Evolutionary conservation across 2,113 vertebrate species (phyloP).

Genomic region (Condylura cristata): DNA sequence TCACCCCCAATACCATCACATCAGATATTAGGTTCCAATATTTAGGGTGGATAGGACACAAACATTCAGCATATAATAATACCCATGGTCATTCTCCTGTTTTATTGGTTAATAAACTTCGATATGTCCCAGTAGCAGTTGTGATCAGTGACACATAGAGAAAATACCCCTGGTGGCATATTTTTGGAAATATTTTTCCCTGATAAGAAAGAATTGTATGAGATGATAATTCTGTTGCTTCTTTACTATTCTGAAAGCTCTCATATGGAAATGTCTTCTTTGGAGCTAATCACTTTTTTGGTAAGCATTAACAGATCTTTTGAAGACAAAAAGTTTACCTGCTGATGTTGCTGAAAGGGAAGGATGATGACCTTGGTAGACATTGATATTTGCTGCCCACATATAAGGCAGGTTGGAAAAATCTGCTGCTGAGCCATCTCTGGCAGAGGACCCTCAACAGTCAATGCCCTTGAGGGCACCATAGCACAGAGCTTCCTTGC

Average conservation of each 20-base stretch:
- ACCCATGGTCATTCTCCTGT: not conserved
- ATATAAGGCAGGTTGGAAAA: not conserved
- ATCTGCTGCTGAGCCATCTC: accelerated
- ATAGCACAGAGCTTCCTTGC: not conserved
- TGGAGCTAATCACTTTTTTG: not conserved
- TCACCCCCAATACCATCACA: not conserved
- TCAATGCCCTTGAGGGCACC: not conserved
- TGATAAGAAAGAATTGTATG: not conserved
- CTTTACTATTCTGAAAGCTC: not conserved
- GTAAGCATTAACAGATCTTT: not conserved
- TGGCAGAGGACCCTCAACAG: not conserved
- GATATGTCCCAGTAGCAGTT: not conserved
- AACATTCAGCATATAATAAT: not conserved
- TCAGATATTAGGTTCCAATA: not conserved
- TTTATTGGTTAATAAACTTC: not conserved
- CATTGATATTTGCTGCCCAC: not conserved
- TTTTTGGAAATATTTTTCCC: not conserved
- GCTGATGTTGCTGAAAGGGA: not conserved
- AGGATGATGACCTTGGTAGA: not conserved
- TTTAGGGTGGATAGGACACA: not conserved
- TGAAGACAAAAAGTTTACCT: not conserved
- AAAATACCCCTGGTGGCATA: not conserved
- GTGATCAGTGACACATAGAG: not conserved
- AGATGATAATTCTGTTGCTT: not conserved
- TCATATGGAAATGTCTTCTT: not conserved